Percentiles rank a stretch among this genome's conserved stretches.
Evolutionary conservation across 2,888 invertebrate species (phyloP).

Genomic region (Syritta pipiens): DNA sequence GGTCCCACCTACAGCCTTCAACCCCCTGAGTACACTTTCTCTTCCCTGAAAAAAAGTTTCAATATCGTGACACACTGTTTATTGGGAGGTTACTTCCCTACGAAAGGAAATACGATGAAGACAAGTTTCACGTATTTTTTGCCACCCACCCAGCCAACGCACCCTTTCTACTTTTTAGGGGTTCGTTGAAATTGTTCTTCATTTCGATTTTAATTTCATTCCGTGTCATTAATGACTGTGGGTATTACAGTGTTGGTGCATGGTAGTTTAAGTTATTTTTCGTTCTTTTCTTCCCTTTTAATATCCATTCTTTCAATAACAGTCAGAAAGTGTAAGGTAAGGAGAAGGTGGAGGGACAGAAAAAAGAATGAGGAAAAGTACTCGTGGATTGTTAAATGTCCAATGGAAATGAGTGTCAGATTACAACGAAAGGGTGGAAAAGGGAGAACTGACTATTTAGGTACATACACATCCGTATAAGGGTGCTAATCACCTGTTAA

Average conservation of each 20-base stretch:
- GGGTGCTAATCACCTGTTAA: slow-evolving; percentile 67
- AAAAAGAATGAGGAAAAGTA: slow-evolving; percentile 7
- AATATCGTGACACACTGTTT: slow-evolving; percentile 53
- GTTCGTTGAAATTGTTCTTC: slow-evolving; percentile 58
- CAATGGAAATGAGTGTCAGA: slow-evolving; percentile 67
- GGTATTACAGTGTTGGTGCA: slow-evolving; percentile 45
- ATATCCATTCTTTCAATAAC: slow-evolving; percentile 58
- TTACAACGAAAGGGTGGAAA: slow-evolving; percentile 40
- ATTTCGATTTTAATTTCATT: slow-evolving; percentile 69
- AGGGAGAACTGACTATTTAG: too few relatives aligned
- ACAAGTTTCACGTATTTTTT: slow-evolving; percentile 39
- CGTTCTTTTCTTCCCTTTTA: slow-evolving; percentile 8
- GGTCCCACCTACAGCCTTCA: background rate
- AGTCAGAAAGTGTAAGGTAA: background rate
- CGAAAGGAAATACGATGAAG: slow-evolving; percentile 14
- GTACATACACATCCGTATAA: too few relatives aligned
- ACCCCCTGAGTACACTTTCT: background rate
- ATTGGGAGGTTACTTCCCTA: slow-evolving; percentile 26
- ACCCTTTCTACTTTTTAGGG: background rate
- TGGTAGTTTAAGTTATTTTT: slow-evolving; percentile 44
- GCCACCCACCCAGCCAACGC: background rate
- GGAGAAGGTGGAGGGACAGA: background rate
- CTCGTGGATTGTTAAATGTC: slow-evolving; percentile 64
- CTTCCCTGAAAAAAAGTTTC: slow-evolving; percentile 37
- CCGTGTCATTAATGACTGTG: slow-evolving; percentile 68